Evolutionary conservation across 1,140 invertebrate species (phyloP).

Genomic region (Pseudoatta argentina): DNA sequence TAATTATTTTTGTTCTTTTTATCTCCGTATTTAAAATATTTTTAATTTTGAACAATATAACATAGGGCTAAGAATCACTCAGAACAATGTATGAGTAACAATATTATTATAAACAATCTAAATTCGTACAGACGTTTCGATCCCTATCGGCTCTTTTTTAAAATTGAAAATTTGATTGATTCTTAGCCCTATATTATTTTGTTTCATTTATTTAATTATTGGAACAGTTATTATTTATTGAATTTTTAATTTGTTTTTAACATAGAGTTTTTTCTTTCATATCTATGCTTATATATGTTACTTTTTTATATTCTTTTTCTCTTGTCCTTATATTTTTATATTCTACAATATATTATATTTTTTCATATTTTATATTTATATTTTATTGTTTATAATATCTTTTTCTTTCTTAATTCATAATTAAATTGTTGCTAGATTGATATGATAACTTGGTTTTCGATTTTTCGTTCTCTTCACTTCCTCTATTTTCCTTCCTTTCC

Average conservation of each 20-base stretch:
- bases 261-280: neutral
- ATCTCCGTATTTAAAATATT: neutral
- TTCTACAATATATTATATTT: too few relatives aligned
- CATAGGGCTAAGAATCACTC: too few relatives aligned
- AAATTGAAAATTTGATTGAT: too few relatives aligned
- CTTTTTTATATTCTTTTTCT: neutral
- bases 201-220: too few relatives aligned
- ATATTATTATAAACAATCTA: too few relatives aligned
- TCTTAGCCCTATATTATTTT: too few relatives aligned
- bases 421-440: neutral
- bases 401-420: neutral
- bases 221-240: too few relatives aligned
- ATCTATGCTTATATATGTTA: neutral
- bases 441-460: neutral
- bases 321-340: too few relatives aligned
- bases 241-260: neutral
- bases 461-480: neutral
- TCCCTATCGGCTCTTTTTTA: too few relatives aligned
- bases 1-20: neutral
- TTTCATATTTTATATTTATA: too few relatives aligned
- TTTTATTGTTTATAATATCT: neutral
- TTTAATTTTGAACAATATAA: neutral
- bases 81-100: too few relatives aligned
- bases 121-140: too few relatives aligned
- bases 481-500: neutral